Evolutionary conservation across 2,113 vertebrate species (phyloP).

Genomic region (Leptosomus discolor): DNA sequence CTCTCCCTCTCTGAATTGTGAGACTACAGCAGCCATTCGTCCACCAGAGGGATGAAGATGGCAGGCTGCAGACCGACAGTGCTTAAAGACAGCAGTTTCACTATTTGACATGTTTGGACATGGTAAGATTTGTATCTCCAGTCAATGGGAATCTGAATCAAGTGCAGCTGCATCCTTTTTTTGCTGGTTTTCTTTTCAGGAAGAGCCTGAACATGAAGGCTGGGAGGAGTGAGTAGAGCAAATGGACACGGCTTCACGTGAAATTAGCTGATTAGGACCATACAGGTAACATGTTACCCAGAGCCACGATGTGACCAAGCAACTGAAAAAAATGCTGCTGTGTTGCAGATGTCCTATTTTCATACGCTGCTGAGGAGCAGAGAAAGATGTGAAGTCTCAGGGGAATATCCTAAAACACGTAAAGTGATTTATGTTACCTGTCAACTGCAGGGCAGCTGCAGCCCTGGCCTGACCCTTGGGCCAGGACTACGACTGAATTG

Average conservation of each 20-base stretch:
- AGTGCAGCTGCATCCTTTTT: constrained; percentile 21
- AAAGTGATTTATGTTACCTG: not conserved
- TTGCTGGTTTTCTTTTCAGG: not conserved
- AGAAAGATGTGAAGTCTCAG: not conserved
- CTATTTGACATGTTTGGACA: constrained; percentile 6
- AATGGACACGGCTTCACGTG: not conserved
- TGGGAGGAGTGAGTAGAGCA: not conserved
- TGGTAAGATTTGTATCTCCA: constrained; percentile 44
- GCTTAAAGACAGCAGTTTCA: constrained; percentile 5
- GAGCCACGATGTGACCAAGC: not conserved
- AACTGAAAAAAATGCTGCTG: not conserved
- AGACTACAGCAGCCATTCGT: not conserved
- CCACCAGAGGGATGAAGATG: not conserved
- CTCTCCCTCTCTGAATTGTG: not conserved
- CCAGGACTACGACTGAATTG: not conserved
- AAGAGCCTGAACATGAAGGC: not conserved
- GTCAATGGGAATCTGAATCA: constrained; percentile 9
- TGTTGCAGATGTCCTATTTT: not conserved
- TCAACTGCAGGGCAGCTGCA: not conserved
- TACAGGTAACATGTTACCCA: not conserved
- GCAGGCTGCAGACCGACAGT: not conserved
- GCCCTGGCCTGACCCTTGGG: not conserved
- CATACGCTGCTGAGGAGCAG: not conserved
- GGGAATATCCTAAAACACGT: not conserved
- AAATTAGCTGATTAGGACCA: not conserved